Evolutionary conservation across 2,888 invertebrate genomes (phyloP).

Genomic region (Neoitamus cyanurus): DNA sequence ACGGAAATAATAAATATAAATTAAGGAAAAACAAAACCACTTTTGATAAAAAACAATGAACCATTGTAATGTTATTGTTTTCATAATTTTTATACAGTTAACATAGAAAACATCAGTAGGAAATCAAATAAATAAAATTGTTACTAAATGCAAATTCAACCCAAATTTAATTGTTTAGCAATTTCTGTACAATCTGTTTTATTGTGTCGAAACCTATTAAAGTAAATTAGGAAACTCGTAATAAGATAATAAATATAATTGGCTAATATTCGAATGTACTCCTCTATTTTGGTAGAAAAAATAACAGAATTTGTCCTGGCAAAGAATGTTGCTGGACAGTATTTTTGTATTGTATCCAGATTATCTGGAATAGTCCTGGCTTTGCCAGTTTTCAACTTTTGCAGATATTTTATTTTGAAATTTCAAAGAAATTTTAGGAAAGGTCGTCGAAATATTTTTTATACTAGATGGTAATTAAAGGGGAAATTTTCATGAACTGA

Average conservation of each 20-base stretch:
- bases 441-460: constrained; percentile 22
- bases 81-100: constrained; percentile 1
- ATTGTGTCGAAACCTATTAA: not conserved
- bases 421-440: not conserved
- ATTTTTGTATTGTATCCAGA: not conserved
- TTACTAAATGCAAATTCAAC: not conserved
- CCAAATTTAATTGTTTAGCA: not conserved
- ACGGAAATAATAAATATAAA: not conserved
- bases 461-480: not conserved
- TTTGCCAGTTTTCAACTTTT: not conserved
- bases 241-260: not conserved
- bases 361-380: not conserved
- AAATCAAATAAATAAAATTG: not conserved
- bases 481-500: constrained; percentile 11
- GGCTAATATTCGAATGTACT: not conserved
- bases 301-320: not conserved
- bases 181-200: not conserved
- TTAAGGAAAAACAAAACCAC: not conserved
- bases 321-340: not conserved
- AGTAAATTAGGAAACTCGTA: not conserved
- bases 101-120: not conserved
- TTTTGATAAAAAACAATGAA: not conserved
- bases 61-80: not conserved
- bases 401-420: not conserved
- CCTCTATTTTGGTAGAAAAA: not conserved